Evolutionary conservation across 1,140 invertebrate genomes (phyloP).

Genomic region (Triops cancriformis): DNA sequence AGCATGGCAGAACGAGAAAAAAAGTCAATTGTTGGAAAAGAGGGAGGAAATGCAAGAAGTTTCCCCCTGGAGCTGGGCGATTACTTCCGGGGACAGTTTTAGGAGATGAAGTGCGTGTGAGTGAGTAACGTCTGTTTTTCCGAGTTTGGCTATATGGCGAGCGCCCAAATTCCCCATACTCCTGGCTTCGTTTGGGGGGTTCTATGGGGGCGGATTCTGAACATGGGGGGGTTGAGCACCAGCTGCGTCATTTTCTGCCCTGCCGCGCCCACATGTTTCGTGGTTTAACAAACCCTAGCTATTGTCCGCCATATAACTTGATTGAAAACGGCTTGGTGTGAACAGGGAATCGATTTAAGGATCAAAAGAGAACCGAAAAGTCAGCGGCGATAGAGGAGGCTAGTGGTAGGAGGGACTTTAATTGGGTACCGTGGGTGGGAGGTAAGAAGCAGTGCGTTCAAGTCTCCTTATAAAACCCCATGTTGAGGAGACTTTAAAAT

Average conservation of each 20-base stretch:
- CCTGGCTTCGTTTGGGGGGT: neutral
- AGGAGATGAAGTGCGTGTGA: neutral
- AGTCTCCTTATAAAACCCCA: no score
- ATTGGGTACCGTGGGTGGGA: no score
- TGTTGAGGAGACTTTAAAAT: no score
- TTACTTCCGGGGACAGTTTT: neutral
- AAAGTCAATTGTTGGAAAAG: neutral
- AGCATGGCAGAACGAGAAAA: neutral
- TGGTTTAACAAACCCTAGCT: neutral
- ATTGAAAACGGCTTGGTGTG: neutral
- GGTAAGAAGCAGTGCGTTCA: no score
- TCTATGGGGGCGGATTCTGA: neutral
- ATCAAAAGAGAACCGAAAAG: no score
- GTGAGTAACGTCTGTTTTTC: conserved; percentile 3
- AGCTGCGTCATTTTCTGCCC: conserved; percentile 6
- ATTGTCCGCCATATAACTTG: neutral
- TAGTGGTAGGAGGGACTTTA: no score
- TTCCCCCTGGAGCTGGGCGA: neutral
- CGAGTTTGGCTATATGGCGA: neutral
- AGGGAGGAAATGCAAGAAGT: neutral
- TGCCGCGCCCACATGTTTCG: neutral
- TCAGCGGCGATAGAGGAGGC: no score
- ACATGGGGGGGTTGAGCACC: neutral
- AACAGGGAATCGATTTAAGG: neutral
- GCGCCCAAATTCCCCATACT: neutral